Conservation (phyloP, 1,140 invertebrate species). For the Trichogramma pretiosum region DNA sequence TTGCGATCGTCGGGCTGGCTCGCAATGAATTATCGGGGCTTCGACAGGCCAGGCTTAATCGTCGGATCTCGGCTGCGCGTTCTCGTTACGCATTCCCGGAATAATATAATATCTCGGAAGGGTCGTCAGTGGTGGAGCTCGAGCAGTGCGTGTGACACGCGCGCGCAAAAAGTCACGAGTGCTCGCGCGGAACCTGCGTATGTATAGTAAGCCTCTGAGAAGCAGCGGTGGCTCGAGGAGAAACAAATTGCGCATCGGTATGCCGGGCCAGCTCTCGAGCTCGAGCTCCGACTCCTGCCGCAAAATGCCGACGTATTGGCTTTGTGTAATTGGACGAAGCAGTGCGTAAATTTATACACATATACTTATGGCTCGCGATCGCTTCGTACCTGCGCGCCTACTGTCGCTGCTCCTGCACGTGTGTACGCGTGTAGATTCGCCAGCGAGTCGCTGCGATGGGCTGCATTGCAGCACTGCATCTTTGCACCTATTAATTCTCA, state of each 20-base stretch:
- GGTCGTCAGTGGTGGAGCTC: not conserved
- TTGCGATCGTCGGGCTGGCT: too few relatives aligned
- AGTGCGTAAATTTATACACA: too few relatives aligned
- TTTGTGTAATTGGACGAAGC: too few relatives aligned
- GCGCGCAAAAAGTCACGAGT: not conserved
- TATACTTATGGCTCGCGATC: too few relatives aligned
- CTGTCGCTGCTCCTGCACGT: too few relatives aligned
- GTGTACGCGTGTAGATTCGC: not conserved
- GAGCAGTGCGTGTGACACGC: not conserved
- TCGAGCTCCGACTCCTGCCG: too few relatives aligned
- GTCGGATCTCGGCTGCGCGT: not conserved
- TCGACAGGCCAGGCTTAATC: too few relatives aligned
- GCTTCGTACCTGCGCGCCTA: too few relatives aligned
- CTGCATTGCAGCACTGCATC: constrained; percentile 24
- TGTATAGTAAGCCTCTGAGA: too few relatives aligned
- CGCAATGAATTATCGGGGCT: too few relatives aligned
- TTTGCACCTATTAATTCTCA: constrained; percentile 25
- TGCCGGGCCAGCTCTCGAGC: constrained; percentile 4
- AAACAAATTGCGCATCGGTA: constrained; percentile 14
- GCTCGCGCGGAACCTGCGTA: not conserved
- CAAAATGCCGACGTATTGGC: too few relatives aligned
- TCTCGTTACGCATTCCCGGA: constrained; percentile 4
- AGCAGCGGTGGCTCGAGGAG: too few relatives aligned
- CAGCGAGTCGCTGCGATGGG: constrained; percentile 23
- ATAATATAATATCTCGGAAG: constrained; percentile 8